Evolutionary conservation across 2,113 vertebrate species (phyloP), one percentile per base, ranked within the genome.

Genomic region (Lates calcarifer): DNA sequence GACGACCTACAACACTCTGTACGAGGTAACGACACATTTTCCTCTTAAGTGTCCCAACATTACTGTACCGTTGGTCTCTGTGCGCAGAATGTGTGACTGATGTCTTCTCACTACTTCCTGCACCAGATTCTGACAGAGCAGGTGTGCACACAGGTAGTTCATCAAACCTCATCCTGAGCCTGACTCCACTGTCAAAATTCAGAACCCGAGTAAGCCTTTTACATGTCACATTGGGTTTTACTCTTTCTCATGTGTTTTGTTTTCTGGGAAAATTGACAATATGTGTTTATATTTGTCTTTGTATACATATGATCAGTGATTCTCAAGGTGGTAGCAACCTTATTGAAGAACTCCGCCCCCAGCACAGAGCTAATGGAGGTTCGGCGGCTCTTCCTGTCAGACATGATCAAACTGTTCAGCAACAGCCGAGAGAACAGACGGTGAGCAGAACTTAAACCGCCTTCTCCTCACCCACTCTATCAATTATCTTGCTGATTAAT

Each of bases 391-490:
- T 99, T 99, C 95, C 95, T 99, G 71, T 98, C 97, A 18, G 98
- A 99, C 89, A 99, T 99, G 98, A 99, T 99, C 94, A 99, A 99
- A 90, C 96, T 99, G 87, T 99, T 99, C 89, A 98, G 97, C 93
- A 99, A 97, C 91, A 99, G 97, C 91, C 95, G 98, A 89, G 98
- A 99, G 94, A 99, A 99, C 92, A 95, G 98, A 91, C 96, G 98
- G 98, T 99, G 95, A 92, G 95, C 28, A 37, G n/a, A 67, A 63
- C 57, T 74, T 10, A 20, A 57, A 45, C 26, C 6, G 31, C 68
- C 63, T 82, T 77, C 67, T 24, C 14, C 74, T 67, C 58, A 28
- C 33, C 31, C 71, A 17, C 56, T 28, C 53, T 65, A 72, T 88
- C 81, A 88, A 77, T 90, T 86, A 90, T 69, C 72, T 20, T 26